Evolutionary conservation across 1,140 invertebrate species (phyloP), one percentile per base, ranked within the genome.

Genomic region (Diabrotica virgifera): DNA sequence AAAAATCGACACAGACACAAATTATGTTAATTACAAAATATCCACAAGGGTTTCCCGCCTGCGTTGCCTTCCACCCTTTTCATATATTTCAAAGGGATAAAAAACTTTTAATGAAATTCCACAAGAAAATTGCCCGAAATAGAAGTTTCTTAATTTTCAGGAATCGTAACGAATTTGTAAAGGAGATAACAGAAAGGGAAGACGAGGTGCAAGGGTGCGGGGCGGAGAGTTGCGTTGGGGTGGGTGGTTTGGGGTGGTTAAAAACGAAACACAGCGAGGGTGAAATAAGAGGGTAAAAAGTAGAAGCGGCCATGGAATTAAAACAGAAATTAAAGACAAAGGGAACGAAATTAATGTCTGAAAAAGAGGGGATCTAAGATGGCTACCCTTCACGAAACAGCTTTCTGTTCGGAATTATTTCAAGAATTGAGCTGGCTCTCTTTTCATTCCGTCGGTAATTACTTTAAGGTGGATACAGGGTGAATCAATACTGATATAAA

Each of bases 271-370:
- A 62, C 66, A 62, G 60, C 52, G 60, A 62, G 68, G 68, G 68
- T 69, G 68, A 72, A 72, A 72, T 69, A 69, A 73, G 71, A 73
- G 71, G 71, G 71, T 73, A 73, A 73, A 73, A 73, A 73, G 67
- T 73, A 65, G 59, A 71, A 68, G 70, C 71, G 67, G 70, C 71
- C 71, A 71, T 73, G 70, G 71, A 73, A 73, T 73, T 73, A 73
- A 73, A 73, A 73, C 69, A 68, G 71, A 73, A 73, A 73, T 73
- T 73, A 71, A 73, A 73, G 71, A 73, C 71, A 73, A 73, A 72
- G 70, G 70, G 71, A 71, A 71, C 65, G 60, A 70, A 71, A 67
- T 70, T 70, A 70, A 70, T 70, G 68, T 65, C 62, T 51, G 67
- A 59, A 65, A 62, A 64, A 59, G 60, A 62, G 62, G 68, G 60